phyloP scores from a whole-genome alignment of 2,797 vertebrate species.

The Enteromius fasciolatus region DNA sequence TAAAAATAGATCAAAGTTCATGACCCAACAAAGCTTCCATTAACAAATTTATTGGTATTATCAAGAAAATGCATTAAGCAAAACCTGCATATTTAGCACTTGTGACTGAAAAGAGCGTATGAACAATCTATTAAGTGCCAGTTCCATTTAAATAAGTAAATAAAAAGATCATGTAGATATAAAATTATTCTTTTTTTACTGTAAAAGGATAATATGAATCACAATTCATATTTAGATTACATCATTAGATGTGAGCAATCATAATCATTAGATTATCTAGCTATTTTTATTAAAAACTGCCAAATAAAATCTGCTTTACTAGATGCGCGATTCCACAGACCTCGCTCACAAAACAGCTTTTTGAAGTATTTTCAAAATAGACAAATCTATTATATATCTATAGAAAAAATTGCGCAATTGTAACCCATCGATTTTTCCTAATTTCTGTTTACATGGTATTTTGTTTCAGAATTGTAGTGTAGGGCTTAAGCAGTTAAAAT shows the following conservation, averaged over 20 bases:
- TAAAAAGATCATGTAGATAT: background rate
- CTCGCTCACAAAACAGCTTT: background rate
- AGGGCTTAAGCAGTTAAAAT: background rate
- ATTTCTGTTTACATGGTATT: background rate
- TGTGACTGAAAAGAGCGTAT: background rate
- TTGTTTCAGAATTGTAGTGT: background rate
- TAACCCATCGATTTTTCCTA: background rate
- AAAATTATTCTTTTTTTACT: background rate
- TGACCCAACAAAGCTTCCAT: background rate
- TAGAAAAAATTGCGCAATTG: background rate
- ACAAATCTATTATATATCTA: background rate
- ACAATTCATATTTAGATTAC: background rate
- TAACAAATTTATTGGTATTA: background rate
- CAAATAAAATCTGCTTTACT: background rate
- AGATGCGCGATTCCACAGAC: background rate
- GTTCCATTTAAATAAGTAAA: background rate
- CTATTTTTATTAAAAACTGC: background rate
- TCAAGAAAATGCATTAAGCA: background rate
- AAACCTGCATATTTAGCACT: background rate
- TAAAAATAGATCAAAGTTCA: slow-evolving; percentile 3
- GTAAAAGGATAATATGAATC: background rate
- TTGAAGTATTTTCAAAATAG: background rate
- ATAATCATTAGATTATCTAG: background rate
- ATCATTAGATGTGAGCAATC: background rate
- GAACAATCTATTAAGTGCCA: background rate